Percentiles rank a stretch among this genome's conserved stretches.
Evolutionary conservation across 2,113 vertebrate species (phyloP).

Genomic region (Trogon melanurus): DNA sequence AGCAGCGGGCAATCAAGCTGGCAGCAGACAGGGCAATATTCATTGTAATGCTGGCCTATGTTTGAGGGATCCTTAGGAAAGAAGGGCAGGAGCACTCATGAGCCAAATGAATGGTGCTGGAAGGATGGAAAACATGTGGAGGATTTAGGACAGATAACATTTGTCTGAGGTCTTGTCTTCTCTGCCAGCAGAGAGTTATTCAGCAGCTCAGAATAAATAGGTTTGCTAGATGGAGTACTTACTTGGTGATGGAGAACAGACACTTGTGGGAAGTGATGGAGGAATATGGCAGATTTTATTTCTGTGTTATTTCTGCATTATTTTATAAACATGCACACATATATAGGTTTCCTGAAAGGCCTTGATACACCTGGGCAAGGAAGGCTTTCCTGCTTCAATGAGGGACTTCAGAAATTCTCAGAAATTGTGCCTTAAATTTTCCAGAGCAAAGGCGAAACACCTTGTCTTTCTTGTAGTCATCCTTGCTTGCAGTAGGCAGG

Average conservation of each 20-base stretch:
- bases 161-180: background rate
- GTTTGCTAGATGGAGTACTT: background rate
- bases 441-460: background rate
- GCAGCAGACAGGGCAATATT: background rate
- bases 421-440: background rate
- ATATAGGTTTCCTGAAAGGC: background rate
- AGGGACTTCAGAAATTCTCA: background rate
- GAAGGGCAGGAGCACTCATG: background rate
- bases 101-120: background rate
- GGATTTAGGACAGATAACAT: background rate
- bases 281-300: background rate
- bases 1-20: background rate
- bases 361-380: background rate
- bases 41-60: background rate
- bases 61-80: background rate
- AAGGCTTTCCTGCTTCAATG: background rate
- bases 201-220: background rate
- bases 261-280: background rate
- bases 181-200: background rate
- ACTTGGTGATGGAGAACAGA: background rate
- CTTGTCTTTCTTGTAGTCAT: background rate
- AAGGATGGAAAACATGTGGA: background rate
- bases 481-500: background rate
- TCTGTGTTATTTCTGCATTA: background rate
- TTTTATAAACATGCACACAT: background rate